Conservation (phyloP, 2,113 vertebrate species). For the Myiopsitta monachus region DNA sequence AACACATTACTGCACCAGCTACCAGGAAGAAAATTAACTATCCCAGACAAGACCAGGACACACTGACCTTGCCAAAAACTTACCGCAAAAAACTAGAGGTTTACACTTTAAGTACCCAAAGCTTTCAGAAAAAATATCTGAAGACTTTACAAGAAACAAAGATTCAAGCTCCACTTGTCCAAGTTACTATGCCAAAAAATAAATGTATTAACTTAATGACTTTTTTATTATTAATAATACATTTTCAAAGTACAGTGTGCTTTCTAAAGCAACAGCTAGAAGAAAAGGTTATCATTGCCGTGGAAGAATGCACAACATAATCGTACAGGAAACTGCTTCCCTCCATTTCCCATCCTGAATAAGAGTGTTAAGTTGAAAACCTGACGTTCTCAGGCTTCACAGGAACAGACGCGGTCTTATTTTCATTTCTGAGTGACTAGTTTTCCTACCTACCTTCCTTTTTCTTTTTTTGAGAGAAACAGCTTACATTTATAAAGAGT, state of each 20-base stretch:
- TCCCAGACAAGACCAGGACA: neutral
- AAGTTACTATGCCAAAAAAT: neutral
- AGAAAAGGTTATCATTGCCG: neutral
- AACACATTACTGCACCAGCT: neutral
- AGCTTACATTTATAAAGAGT: neutral
- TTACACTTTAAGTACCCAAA: neutral
- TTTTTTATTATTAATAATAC: neutral
- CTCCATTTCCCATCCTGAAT: neutral
- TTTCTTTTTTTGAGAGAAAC: neutral
- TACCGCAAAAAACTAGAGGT: neutral
- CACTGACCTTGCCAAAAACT: conserved; percentile 1
- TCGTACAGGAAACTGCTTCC: neutral
- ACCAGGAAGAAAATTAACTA: neutral
- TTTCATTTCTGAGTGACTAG: neutral
- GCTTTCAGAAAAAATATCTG: neutral
- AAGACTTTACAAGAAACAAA: neutral
- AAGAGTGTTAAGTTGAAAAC: neutral
- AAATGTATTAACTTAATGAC: neutral
- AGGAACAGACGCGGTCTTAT: neutral
- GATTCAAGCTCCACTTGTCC: neutral
- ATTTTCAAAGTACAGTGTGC: neutral
- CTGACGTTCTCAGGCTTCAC: neutral
- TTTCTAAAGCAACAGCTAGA: neutral
- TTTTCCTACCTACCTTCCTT: neutral
- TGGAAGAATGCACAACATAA: neutral